Conservation (phyloP, 2,888 invertebrate species). For the Meteorus colon region DNA sequence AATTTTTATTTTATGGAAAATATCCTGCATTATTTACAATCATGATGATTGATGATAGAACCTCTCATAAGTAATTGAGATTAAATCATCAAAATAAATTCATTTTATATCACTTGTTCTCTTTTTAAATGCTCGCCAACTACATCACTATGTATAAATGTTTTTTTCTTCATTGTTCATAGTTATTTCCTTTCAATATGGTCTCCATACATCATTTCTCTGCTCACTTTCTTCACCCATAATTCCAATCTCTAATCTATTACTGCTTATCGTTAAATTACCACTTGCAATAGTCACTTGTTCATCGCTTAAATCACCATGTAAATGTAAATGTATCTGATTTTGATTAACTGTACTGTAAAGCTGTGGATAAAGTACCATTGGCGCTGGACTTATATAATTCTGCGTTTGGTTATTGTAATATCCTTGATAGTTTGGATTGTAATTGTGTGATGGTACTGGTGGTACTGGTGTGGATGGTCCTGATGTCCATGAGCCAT, state of each 20-base stretch:
- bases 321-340: slow-evolving; percentile 86
- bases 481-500: slow-evolving; percentile 72
- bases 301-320: slow-evolving; percentile 75
- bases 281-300: slow-evolving; percentile 73
- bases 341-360: slow-evolving; percentile 91
- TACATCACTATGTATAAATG: neutral
- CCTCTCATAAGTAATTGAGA: slow-evolving; percentile 1
- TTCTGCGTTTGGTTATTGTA: slow-evolving; percentile 80
- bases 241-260: slow-evolving; percentile 75
- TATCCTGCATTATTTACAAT: slow-evolving; percentile 69
- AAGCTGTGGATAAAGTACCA: slow-evolving; percentile 85
- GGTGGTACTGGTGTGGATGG: slow-evolving; percentile 77
- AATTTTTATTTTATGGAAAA: slow-evolving; percentile 68
- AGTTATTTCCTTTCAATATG: slow-evolving; percentile 77
- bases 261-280: slow-evolving; percentile 73
- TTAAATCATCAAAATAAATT: slow-evolving; percentile 27
- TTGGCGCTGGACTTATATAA: slow-evolving; percentile 79
- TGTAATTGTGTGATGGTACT: slow-evolving; percentile 80
- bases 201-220: slow-evolving; percentile 82
- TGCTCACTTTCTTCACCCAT: slow-evolving; percentile 76
- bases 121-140: neutral
- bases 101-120: slow-evolving; percentile 33
- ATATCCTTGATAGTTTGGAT: slow-evolving; percentile 80
- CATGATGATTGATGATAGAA: slow-evolving; percentile 44
- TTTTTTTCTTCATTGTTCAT: slow-evolving; percentile 2